Percentiles rank a stretch among this genome's conserved stretches.
phyloP scores from a whole-genome alignment of 1,140 invertebrate genomes.

The Microplitis mediator region DNA sequence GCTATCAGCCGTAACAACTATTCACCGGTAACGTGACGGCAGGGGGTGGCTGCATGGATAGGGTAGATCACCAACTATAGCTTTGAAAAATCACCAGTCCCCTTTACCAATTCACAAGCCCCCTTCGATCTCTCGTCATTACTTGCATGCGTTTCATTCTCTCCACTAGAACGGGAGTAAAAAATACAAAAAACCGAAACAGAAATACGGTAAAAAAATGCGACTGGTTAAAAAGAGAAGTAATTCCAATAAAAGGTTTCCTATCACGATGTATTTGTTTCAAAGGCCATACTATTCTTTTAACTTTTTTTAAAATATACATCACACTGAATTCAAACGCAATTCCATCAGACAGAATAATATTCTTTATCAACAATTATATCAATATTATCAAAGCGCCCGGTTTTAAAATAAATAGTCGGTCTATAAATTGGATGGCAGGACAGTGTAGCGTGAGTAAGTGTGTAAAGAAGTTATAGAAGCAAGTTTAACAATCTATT shows the following conservation, averaged over 20 bases:
- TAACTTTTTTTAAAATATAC: too few species aligned
- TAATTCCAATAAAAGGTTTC: conserved; percentile 4
- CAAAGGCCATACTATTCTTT: not conserved
- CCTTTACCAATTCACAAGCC: not conserved
- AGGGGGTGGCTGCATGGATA: too few species aligned
- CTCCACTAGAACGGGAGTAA: not conserved
- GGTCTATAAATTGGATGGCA: too few species aligned
- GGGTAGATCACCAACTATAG: not conserved
- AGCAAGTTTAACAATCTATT: too few species aligned
- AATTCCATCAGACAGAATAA: too few species aligned
- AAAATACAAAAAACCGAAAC: too few species aligned
- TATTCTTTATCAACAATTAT: too few species aligned
- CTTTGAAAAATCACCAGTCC: conserved; percentile 1
- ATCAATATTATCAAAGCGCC: too few species aligned
- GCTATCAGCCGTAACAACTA: conserved; percentile 6
- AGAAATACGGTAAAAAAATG: not conserved
- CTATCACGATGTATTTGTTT: not conserved
- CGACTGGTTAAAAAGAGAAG: not conserved
- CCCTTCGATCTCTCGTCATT: not conserved
- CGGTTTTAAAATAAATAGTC: too few species aligned
- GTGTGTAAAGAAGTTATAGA: too few species aligned
- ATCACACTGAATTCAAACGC: too few species aligned
- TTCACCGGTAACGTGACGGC: not conserved
- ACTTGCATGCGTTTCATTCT: not conserved
- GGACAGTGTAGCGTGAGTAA: too few species aligned